Conservation (phyloP, 2,888 invertebrate species). For the Lithodes maja region DNA sequence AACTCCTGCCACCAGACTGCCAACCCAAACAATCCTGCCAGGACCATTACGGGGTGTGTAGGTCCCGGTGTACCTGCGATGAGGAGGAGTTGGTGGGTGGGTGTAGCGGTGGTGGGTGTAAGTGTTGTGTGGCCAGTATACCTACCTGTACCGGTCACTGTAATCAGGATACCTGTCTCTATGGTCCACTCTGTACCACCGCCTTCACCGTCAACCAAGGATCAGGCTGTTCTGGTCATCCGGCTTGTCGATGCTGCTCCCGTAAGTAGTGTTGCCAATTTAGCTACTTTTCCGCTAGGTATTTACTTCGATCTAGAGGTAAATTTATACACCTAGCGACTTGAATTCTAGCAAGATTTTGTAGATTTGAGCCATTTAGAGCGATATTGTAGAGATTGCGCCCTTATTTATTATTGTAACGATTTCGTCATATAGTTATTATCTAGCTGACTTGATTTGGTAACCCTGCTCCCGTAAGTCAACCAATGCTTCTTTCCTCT, state of each 20-base stretch:
- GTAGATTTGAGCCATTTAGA: no score
- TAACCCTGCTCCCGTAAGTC: no score
- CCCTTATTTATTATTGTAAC: no score
- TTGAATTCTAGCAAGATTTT: no score
- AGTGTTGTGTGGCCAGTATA: constrained; percentile 10
- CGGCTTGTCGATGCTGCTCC: neutral
- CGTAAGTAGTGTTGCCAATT: no score
- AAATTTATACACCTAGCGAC: no score
- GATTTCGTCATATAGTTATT: no score
- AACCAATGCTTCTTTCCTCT: no score
- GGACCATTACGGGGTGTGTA: neutral
- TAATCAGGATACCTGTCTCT: neutral
- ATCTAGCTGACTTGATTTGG: no score
- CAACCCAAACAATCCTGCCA: neutral
- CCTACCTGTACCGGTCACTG: neutral
- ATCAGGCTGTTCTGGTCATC: neutral
- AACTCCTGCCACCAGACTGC: neutral
- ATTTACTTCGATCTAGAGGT: no score
- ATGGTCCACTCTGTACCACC: neutral
- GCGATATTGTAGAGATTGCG: no score
- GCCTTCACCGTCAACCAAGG: neutral
- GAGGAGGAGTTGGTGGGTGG: constrained; percentile 16
- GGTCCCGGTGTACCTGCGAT: neutral
- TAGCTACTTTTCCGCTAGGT: no score
- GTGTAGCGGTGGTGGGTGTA: constrained; percentile 22